A percentile compares a stretch with the other conserved stretches of the same genome.
phyloP scores from a whole-genome alignment of 2,888 invertebrate species.

The Archaeoteleia sp. region DNA sequence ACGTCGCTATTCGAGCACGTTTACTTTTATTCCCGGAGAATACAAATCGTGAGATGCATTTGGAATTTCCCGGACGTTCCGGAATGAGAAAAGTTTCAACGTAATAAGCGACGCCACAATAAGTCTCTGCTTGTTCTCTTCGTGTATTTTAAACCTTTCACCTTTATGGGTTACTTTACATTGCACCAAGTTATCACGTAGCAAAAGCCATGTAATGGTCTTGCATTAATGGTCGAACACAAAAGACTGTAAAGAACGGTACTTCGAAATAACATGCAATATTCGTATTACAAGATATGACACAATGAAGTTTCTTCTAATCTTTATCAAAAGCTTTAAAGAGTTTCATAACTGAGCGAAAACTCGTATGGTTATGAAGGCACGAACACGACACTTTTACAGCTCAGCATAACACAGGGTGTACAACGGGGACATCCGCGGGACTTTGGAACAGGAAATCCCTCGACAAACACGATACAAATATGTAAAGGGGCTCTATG shows the following conservation, averaged over 20 bases:
- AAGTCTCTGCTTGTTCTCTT: constrained; percentile 27
- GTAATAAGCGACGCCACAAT: constrained; percentile 64
- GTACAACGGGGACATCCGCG: no score
- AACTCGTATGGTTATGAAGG: no score
- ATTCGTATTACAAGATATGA: constrained; percentile 4
- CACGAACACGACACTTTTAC: no score
- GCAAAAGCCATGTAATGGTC: background rate
- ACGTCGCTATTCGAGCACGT: background rate
- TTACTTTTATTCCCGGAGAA: constrained; percentile 46
- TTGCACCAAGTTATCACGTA: constrained; percentile 5
- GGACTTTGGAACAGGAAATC: no score
- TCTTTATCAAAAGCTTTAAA: no score
- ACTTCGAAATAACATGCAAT: constrained; percentile 1
- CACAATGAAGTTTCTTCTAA: background rate
- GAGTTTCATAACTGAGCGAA: no score
- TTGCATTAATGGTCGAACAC: background rate
- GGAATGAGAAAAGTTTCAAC: constrained; percentile 70
- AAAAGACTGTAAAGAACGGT: background rate
- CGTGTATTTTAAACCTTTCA: constrained; percentile 22
- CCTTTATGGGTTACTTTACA: constrained; percentile 15
- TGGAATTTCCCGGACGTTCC: constrained; percentile 55
- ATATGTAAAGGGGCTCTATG: no score
- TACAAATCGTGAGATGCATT: constrained; percentile 54
- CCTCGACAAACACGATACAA: no score
- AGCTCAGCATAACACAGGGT: no score